Percentiles rank a stretch among this genome's conserved stretches.
phyloP scores from a whole-genome alignment of 2,797 vertebrate genomes.

The Silurus lanzhouensis region DNA sequence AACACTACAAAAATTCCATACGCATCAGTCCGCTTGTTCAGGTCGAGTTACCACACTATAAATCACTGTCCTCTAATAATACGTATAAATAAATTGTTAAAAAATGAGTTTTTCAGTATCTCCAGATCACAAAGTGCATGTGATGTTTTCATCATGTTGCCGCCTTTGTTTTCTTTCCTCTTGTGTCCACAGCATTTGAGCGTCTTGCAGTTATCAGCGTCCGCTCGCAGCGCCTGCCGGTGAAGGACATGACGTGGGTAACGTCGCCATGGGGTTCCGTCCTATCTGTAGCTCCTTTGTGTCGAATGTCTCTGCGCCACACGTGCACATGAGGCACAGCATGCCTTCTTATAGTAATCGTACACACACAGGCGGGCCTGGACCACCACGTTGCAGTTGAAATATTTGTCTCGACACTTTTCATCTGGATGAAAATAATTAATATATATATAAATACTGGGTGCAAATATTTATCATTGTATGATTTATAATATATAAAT shows the following conservation, averaged over 20 bases:
- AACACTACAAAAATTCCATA: not conserved
- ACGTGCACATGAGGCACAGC: conserved; percentile 87
- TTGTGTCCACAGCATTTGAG: not conserved
- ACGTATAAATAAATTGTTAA: conserved; percentile 7
- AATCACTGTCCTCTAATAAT: not conserved
- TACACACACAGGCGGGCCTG: conserved; percentile 96
- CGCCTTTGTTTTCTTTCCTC: not conserved
- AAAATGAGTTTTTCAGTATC: not conserved
- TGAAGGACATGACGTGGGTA: not conserved
- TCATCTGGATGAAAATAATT: conserved; percentile 76
- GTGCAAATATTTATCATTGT: not conserved
- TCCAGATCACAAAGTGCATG: conserved; percentile 14
- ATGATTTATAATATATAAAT: not conserved
- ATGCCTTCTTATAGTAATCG: conserved; percentile 90
- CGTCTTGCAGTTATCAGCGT: not conserved
- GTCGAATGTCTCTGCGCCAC: conserved; percentile 75
- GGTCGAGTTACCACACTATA: not conserved
- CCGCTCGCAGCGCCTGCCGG: not conserved
- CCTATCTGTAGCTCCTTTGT: conserved; percentile 81
- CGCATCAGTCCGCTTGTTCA: conserved; percentile 4
- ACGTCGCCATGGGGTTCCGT: not conserved
- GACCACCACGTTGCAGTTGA: conserved; percentile 96
- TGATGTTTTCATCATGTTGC: not conserved
- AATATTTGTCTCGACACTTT: conserved; percentile 91
- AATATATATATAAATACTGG: not conserved